Percentiles rank a stretch among this genome's conserved stretches.
Evolutionary conservation across 92 coral and sea anemone species (phyloP).

Genomic region (Scolanthus callimorphus): DNA sequence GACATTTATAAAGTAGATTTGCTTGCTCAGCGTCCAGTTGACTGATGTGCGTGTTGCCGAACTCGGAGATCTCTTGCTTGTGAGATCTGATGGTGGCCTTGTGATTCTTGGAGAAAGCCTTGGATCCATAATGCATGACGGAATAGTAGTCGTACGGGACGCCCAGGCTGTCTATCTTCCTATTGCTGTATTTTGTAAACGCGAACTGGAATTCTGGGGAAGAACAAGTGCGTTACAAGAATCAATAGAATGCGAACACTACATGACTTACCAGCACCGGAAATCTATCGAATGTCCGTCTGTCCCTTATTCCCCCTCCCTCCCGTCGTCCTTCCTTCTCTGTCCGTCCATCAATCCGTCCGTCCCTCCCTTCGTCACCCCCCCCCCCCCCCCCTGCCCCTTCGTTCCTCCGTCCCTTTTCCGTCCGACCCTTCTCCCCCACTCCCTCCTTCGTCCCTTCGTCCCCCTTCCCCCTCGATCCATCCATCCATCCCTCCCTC

Average conservation of each 20-base stretch:
- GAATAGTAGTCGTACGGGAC: constrained; percentile 72
- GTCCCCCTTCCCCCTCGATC: constrained; percentile 82
- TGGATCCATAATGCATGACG: constrained; percentile 73
- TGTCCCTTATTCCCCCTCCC: too few relatives aligned
- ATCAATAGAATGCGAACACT: background rate
- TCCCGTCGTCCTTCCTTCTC: constrained; percentile 77
- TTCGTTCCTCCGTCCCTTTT: too few relatives aligned
- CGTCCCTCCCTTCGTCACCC: too few relatives aligned
- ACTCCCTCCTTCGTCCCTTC: too few relatives aligned
- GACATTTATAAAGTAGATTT: constrained; percentile 62
- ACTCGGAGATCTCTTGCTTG: constrained; percentile 41
- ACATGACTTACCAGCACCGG: background rate
- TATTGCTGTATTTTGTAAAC: constrained; percentile 46
- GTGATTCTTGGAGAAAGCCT: constrained; percentile 60
- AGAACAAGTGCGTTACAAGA: background rate
- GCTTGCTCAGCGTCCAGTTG: constrained; percentile 55
- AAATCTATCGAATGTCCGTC: too few relatives aligned
- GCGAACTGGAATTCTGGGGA: constrained; percentile 41
- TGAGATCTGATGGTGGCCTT: constrained; percentile 58
- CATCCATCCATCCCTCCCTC: too few relatives aligned
- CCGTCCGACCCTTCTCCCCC: too few relatives aligned
- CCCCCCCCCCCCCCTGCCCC: too few relatives aligned
- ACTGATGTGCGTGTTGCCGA: constrained; percentile 54
- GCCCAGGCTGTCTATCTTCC: constrained; percentile 55
- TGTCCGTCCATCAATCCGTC: too few relatives aligned